Percentiles rank a stretch among this genome's conserved stretches.
phyloP scores from a whole-genome alignment of 2,113 vertebrate genomes.

The Rhynchopsitta pachyrhyncha region DNA sequence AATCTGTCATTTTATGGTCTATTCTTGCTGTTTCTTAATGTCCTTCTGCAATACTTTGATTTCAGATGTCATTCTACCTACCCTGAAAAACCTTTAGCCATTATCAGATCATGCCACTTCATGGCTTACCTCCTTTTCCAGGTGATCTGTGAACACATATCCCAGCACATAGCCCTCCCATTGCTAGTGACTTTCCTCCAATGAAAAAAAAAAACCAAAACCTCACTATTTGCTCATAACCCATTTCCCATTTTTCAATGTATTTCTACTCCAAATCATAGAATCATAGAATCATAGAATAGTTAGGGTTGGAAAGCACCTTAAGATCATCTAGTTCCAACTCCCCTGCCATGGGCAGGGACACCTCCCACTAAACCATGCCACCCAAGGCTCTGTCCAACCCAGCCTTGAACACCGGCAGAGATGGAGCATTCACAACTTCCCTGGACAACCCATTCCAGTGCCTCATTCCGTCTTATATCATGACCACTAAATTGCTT shows the following conservation, averaged over 20 bases:
- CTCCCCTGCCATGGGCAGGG: too few relatives aligned
- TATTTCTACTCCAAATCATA: neutral
- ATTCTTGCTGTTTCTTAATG: neutral
- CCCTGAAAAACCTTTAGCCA: neutral
- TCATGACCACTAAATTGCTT: neutral
- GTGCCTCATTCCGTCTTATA: neutral
- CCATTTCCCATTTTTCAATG: neutral
- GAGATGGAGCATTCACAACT: too few relatives aligned
- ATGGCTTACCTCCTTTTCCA: neutral
- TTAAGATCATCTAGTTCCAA: too few relatives aligned
- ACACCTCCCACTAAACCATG: too few relatives aligned
- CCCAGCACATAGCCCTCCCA: neutral
- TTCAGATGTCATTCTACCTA: neutral
- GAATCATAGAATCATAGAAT: too few relatives aligned
- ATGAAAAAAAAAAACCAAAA: neutral
- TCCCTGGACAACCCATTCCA: too few relatives aligned
- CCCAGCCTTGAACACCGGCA: too few relatives aligned
- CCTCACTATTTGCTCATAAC: neutral
- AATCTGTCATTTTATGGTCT: neutral
- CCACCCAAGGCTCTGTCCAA: too few relatives aligned
- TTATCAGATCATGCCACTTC: neutral
- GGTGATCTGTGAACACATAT: neutral
- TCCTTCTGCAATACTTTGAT: neutral
- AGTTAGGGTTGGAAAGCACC: too few relatives aligned
- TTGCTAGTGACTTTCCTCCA: neutral